These are phyloP conservation scores for Silurus meridionalis DNA, from an alignment of 2,113 vertebrate species.

Conservation along the genomic window DNA sequence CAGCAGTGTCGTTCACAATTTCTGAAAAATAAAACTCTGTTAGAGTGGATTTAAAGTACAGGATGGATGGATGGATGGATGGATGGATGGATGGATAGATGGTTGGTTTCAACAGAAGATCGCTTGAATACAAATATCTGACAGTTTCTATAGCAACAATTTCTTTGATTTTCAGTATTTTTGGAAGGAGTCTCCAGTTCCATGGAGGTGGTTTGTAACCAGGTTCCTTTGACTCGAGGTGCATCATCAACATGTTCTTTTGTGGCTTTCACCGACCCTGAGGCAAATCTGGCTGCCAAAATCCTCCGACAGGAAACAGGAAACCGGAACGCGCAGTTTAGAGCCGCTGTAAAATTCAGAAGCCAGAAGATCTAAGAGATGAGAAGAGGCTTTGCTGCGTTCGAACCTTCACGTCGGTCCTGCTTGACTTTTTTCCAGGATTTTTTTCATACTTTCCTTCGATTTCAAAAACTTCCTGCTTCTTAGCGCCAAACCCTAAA, in stretches of 20 bases:
- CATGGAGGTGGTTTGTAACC: too few species aligned
- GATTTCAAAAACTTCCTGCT: background rate
- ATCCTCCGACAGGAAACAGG: constrained; percentile 23
- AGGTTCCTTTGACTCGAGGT: too few species aligned
- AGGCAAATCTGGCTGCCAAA: background rate
- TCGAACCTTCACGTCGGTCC: too few species aligned
- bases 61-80: too few species aligned
- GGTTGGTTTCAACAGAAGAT: too few species aligned
- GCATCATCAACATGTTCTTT: background rate
- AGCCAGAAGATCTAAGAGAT: background rate
- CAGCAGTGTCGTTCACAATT: background rate
- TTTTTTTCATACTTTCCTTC: too few species aligned
- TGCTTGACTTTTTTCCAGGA: too few species aligned
- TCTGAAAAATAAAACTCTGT: background rate
- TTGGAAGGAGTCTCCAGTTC: background rate
- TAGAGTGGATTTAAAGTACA: background rate
- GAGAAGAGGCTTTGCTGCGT: too few species aligned
- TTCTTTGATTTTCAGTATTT: background rate
- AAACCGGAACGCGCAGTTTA: constrained; percentile 20
- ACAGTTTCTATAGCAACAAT: background rate
- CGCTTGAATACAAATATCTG: background rate
- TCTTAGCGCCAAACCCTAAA: background rate
- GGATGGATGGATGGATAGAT: too few species aligned
- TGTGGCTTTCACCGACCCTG: background rate
- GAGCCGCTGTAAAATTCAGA: background rate